Evolutionary conservation across 2,797 vertebrate genomes (phyloP).

Genomic region (Mionectes olivaceus): DNA sequence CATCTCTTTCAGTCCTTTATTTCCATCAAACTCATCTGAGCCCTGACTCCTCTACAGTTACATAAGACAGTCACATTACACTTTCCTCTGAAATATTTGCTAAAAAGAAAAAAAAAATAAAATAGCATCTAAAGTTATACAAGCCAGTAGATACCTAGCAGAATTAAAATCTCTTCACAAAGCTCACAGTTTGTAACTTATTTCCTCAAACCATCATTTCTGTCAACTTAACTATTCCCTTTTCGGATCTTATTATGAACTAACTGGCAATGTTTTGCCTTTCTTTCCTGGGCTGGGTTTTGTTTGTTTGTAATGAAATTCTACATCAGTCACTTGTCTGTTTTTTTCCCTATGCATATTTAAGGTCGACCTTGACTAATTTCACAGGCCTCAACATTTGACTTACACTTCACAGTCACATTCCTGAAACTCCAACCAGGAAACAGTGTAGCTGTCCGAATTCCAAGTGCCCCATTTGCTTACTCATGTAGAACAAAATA

Average conservation of each 20-base stretch:
- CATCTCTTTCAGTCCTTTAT: not conserved
- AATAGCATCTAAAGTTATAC: not conserved
- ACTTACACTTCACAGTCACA: not conserved
- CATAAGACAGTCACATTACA: not conserved
- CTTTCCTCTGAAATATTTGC: not conserved
- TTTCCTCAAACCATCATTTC: not conserved
- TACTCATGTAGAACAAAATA: not conserved
- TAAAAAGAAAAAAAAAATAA: not conserved
- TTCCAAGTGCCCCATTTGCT: not conserved
- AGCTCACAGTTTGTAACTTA: not conserved
- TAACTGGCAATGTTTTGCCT: accelerated
- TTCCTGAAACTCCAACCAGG: not conserved
- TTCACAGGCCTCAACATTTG: not conserved
- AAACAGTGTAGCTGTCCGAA: not conserved
- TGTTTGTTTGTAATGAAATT: not conserved
- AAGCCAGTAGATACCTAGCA: not conserved
- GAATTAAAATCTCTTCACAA: not conserved
- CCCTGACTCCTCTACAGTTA: not conserved
- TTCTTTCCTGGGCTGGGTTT: not conserved
- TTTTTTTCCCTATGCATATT: not conserved
- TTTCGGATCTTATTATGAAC: not conserved
- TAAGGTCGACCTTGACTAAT: not conserved
- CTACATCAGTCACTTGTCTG: not conserved
- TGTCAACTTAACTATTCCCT: not conserved
- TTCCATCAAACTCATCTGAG: accelerated